Percentiles rank a stretch among this genome's conserved stretches.
Conservation (phyloP, 2,113 vertebrate genomes). For the Corythaeola cristata region DNA sequence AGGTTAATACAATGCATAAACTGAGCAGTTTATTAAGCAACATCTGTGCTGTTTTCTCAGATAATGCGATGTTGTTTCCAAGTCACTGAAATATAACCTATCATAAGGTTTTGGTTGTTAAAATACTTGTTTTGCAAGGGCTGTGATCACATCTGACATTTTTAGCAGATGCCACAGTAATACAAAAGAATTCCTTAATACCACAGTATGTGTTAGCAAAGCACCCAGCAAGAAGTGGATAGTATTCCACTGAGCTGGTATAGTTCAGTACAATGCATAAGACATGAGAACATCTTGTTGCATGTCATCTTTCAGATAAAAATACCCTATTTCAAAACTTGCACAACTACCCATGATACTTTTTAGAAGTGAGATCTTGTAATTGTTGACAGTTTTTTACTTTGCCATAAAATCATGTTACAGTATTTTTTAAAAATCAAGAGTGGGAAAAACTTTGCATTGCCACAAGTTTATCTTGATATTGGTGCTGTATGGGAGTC, state of each 20-base stretch:
- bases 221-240: neutral
- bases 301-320: neutral
- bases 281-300: neutral
- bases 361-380: neutral
- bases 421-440: neutral
- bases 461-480: conserved; percentile 20
- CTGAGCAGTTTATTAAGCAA: conserved; percentile 74
- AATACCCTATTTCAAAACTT: neutral
- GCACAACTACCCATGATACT: neutral
- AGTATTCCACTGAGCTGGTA: neutral
- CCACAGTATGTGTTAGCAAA: neutral
- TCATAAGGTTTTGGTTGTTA: conserved; percentile 74
- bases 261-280: neutral
- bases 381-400: neutral
- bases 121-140: conserved; percentile 70
- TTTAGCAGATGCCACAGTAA: conserved; percentile 64
- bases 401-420: neutral
- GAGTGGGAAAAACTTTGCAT: neutral
- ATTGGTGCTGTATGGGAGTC: conserved; percentile 72
- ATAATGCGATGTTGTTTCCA: conserved; percentile 72
- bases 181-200: conserved; percentile 59
- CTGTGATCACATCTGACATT: conserved; percentile 68
- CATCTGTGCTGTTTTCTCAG: conserved; percentile 80
- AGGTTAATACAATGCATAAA: conserved; percentile 77
- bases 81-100: conserved; percentile 78